Base-by-base conservation (phyloP, 2,113 vertebrate species). In the Pedetes capensis region DNA sequence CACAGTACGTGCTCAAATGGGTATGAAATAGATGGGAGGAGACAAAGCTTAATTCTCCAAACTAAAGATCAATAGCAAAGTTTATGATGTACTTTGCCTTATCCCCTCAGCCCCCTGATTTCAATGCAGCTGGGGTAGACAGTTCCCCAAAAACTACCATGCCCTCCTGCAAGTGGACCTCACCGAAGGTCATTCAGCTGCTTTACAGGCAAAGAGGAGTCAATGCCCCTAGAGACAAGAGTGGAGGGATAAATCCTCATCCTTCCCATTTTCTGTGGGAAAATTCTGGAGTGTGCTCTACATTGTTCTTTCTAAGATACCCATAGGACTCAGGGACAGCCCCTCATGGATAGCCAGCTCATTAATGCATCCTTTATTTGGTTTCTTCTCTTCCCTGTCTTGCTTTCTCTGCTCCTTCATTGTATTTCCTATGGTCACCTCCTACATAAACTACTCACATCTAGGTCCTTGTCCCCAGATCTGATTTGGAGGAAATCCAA, bases 281-380 rank as follows among this genome's bases (percentile, higher is more conserved):
- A 18, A n/a, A 14, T 37, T 74, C 17, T 71, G 42, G 66, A 44
- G 10, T 59, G 18, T 37, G 2, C 49, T 55, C 18, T 63, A 5
- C 9, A 11, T 16, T 20, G 27, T 7, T 55, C 51, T 55, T 55
- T 8, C 0, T 11, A 22, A 75, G 23, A 20, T 20, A 11, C 47
- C 63, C 37, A 8, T 5, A 12, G 44, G 14, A 25, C 42, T 16
- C 59, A 84, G 42, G 29, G 47, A 25, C 39, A n/a, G 4, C 13
- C 42, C 25, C 61, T 55, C 57, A 12, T 13, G 10, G 7, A 11
- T 27, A 17, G 34, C 39, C 8, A 57, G 10, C 44, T 55, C 55
- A 3, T 20, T 44, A 3, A 22, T 5, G 14, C 7, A 11, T 16
- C 25, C 8, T 51, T 47, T 6, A 0, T 3, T 5, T 7, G n/a